Evolutionary conservation across 2,888 invertebrate genomes (phyloP), one percentile per base, ranked within the genome.

Genomic region (Cenopis cana): DNA sequence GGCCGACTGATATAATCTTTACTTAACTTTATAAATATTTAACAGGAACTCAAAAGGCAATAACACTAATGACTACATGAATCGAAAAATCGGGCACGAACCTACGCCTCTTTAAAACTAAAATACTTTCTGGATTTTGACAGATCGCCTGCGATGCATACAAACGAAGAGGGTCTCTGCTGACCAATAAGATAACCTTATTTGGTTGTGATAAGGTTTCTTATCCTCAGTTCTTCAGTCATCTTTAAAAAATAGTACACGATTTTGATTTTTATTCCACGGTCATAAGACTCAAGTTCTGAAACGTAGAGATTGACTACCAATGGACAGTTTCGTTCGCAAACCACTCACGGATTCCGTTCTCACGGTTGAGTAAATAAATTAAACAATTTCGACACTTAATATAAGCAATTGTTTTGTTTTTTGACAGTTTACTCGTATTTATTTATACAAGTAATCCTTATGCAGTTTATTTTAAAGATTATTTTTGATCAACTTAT

Each of bases 341-440:
- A 70, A 70, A 70, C 59, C 59, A 20, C 70, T 70, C 70, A 70
- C 70, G 70, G 54, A 70, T 36, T 59, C 33, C 6, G 70, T 70
- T 70, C 70, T 70, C 70, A 70, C 70, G 70, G n/a, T 65, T 46
- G 60, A 46, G 70, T 59, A 46, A 65, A 60, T 70, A 70, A 70
- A 65, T 70, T 70, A 70, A 70, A 57, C 64, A 69, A 70, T 70
- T 70, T 70, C 59, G 65, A 65, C 65, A 60, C 65, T 70, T 70
- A 46, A 66, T 52, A 65, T 70, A 70, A 65, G 29, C 70, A 46
- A 66, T 70, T 65, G 70, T 65, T 65, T 52, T 52, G 57, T 69
- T 60, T 65, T 62, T 65, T 59, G 64, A 69, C 64, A 52, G 14
- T 52, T 52, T 12, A n/a, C 20, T 54, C 33, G 12, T 18, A 55